These are phyloP conservation scores for Unio pictorum DNA, from an alignment of 2,888 invertebrate species.

Conservation along the genomic window DNA sequence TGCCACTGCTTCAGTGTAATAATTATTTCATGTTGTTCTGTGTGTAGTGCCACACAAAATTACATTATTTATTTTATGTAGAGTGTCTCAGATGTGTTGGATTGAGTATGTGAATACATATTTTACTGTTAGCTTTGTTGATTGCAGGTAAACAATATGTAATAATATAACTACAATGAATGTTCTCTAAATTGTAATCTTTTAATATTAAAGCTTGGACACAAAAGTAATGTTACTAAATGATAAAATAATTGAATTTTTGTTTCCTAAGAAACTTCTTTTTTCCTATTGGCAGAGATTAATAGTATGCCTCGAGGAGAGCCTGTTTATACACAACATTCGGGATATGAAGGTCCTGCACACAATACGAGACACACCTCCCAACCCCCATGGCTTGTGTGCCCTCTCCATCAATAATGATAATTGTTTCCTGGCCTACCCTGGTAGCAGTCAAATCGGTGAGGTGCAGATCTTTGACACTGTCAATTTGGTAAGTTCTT, in stretches of 20 bases:
- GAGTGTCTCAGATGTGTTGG: no score
- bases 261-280: slow-evolving; percentile 9
- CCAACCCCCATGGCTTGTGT: slow-evolving; percentile 93
- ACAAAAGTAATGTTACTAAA: no score
- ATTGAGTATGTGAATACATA: no score
- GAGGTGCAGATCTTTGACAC: slow-evolving; percentile 97
- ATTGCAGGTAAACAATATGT: no score
- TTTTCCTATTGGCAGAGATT: slow-evolving; percentile 79
- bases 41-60: no score
- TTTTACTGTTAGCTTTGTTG: no score
- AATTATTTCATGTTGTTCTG: no score
- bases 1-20: no score
- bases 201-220: background rate
- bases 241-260: background rate
- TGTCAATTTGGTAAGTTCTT: slow-evolving; percentile 82
- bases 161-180: no score
- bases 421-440: slow-evolving; percentile 95
- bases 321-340: slow-evolving; percentile 98
- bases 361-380: slow-evolving; percentile 97
- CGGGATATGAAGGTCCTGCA: slow-evolving; percentile 97
- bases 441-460: slow-evolving; percentile 92
- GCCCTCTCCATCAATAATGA: slow-evolving; percentile 91
- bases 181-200: no score
- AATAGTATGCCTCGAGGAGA: slow-evolving; percentile 97
- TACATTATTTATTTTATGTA: no score